These are phyloP conservation scores for Chionoecetes opilio DNA, from an alignment of 1,140 invertebrate genomes.

Conservation along the genomic window DNA sequence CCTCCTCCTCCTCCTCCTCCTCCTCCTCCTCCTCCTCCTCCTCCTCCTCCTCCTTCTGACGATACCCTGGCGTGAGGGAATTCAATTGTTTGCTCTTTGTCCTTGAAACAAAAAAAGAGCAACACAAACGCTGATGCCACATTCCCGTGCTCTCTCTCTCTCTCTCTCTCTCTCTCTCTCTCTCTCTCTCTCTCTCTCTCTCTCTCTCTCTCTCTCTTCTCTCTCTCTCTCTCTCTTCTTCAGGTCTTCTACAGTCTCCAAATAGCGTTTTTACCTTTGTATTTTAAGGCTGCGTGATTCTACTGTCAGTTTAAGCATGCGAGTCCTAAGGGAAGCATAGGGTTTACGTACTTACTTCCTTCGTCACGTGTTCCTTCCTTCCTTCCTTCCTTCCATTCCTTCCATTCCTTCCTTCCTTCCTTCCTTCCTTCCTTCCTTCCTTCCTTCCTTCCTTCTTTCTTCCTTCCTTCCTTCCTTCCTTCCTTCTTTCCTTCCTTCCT, in stretches of 20 bases:
- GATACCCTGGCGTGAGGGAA: not conserved
- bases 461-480: not conserved
- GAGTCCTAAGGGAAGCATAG: too few relatives aligned
- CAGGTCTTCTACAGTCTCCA: too few relatives aligned
- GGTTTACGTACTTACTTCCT: too few relatives aligned
- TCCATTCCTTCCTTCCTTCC: not conserved
- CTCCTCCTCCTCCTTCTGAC: not conserved
- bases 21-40: too few relatives aligned
- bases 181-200: not conserved
- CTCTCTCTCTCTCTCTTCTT: too few relatives aligned
- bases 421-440: not conserved
- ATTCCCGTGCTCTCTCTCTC: not conserved
- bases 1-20: too few relatives aligned
- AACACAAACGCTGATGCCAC: not conserved
- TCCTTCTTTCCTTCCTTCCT: not conserved
- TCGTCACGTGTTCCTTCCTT: too few relatives aligned
- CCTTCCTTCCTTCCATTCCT: not conserved
- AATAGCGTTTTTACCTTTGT: too few relatives aligned
- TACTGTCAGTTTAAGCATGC: too few relatives aligned
- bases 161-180: not conserved
- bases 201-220: too few relatives aligned
- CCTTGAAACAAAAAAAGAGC: not conserved
- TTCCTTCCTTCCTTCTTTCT: not conserved
- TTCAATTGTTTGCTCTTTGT: constrained; percentile 21
- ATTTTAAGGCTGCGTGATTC: too few relatives aligned